Base-by-base conservation (phyloP, 2,888 invertebrate species). In the Acanthosoma haemorrhoidale region DNA sequence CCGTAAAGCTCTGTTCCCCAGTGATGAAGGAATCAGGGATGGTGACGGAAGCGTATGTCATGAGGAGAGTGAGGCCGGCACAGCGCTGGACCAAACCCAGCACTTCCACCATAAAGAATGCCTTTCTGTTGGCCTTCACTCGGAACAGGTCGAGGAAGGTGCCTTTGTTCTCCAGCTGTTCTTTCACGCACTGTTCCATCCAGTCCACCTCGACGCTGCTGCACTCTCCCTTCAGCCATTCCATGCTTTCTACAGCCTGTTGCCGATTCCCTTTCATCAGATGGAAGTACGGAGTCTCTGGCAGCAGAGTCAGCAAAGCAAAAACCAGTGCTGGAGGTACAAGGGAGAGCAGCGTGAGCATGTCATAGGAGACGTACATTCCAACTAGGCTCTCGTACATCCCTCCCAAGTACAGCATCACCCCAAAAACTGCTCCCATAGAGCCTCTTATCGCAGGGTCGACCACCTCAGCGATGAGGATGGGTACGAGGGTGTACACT, bases 211-310 rank as follows among this genome's bases (percentile, higher is more conserved):
- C 71, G 21, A 59, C 69, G 13, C 41, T 58, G 25, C 39, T 43
- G 18, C 61, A 63, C 21, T 67, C 51, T 3, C 73, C 73, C 34
- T 68, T 32, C 6, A 73, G 64, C 73, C 73, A 73, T 6, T 68
- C 36, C 5, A 73, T 67, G 11, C 69, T 58, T 18, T 60, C 38
- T 25, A 64, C 67, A 1, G 73, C 73, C 36, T 70, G 57, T 18
- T n/a, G 25, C 3, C 29, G 15, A 31, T 82, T 79, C 1, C 82
- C 83, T 70, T 82, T 82, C 77, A 84, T 85, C 38, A 87, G 77
- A 58, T 86, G 80, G 74, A 82, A 86, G 74, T 86, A 86, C 1
- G 86, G 87, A 0, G 86, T 85, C 75, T 87, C 87, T 0, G 87
- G 87, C 78, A 86, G 82, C 83, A 84, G 85, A 6, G 80, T 72